phyloP scores from a whole-genome alignment of 2,888 invertebrate genomes.

The Megamerina dolium region DNA sequence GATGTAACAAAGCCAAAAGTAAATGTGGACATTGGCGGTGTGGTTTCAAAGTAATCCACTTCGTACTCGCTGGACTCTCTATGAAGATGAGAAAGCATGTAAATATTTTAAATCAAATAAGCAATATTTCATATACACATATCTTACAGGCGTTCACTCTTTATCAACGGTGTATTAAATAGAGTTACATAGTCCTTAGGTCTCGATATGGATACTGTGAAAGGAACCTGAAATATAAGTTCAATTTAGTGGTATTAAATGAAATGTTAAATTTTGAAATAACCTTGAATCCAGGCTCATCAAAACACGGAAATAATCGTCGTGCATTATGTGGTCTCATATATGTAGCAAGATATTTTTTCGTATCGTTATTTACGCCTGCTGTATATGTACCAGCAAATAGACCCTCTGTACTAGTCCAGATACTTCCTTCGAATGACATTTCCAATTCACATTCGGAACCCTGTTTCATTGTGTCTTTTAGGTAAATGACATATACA shows the following conservation, averaged over 20 bases:
- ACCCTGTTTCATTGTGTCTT: slow-evolving; percentile 54
- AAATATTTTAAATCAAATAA: too few species aligned
- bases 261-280: slow-evolving; percentile 35
- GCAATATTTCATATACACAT: neutral
- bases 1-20: slow-evolving; percentile 68
- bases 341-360: slow-evolving; percentile 61
- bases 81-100: too few species aligned
- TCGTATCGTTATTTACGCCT: slow-evolving; percentile 44
- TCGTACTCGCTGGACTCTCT: slow-evolving; percentile 50
- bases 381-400: slow-evolving; percentile 60
- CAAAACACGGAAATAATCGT: slow-evolving; percentile 75
- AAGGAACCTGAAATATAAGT: slow-evolving; percentile 52
- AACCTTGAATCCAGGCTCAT: slow-evolving; percentile 71
- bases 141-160: slow-evolving; percentile 57
- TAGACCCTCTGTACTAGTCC: slow-evolving; percentile 61
- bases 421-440: slow-evolving; percentile 61
- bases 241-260: neutral
- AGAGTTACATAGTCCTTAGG: slow-evolving; percentile 55
- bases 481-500: slow-evolving; percentile 57
- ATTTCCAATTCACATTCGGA: slow-evolving; percentile 60
- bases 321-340: slow-evolving; percentile 68
- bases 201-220: slow-evolving; percentile 59
- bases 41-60: slow-evolving; percentile 63
- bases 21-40: slow-evolving; percentile 72
- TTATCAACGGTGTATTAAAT: slow-evolving; percentile 60